Evolutionary conservation across 2,888 invertebrate genomes (phyloP).

Genomic region (Drosophila lacicola): DNA sequence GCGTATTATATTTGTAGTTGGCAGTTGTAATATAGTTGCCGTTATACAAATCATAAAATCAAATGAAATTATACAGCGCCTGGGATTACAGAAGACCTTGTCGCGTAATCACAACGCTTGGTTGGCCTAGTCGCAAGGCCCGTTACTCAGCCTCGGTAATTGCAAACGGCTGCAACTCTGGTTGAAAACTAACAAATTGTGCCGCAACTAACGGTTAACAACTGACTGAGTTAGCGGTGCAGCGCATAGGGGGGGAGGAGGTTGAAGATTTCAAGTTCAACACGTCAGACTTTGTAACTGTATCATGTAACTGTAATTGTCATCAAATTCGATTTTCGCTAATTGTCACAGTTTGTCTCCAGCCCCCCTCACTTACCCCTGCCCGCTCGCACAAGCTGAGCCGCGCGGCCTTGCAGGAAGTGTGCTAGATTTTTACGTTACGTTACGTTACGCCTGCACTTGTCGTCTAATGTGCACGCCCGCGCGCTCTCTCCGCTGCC

Average conservation of each 20-base stretch:
- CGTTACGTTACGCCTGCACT: conserved; percentile 55
- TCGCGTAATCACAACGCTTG: conserved; percentile 38
- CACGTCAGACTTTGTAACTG: conserved; percentile 47
- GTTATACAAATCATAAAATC: conserved; percentile 29
- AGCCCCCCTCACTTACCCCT: background rate
- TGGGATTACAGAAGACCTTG: conserved; percentile 60
- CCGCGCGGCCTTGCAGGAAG: conserved; percentile 57
- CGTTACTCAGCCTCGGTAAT: conserved; percentile 70
- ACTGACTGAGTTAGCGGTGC: background rate
- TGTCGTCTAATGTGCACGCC: conserved; percentile 34
- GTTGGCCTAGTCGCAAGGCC: conserved; percentile 61
- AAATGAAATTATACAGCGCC: conserved; percentile 15
- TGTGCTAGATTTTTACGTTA: conserved; percentile 67
- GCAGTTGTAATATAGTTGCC: conserved; percentile 11
- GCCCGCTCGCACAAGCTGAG: background rate
- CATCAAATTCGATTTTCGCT: conserved; percentile 75
- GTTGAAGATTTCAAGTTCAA: conserved; percentile 52
- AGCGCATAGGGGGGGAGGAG: background rate
- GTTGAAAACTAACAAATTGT: conserved; percentile 12
- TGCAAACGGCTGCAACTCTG: conserved; percentile 40
- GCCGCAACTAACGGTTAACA: conserved; percentile 49
- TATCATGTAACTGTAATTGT: conserved; percentile 57
- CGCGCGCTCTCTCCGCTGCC: background rate
- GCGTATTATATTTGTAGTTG: conserved; percentile 10
- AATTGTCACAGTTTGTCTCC: conserved; percentile 50